Conservation (phyloP, 2,797 vertebrate species). For the Acomys russatus region DNA sequence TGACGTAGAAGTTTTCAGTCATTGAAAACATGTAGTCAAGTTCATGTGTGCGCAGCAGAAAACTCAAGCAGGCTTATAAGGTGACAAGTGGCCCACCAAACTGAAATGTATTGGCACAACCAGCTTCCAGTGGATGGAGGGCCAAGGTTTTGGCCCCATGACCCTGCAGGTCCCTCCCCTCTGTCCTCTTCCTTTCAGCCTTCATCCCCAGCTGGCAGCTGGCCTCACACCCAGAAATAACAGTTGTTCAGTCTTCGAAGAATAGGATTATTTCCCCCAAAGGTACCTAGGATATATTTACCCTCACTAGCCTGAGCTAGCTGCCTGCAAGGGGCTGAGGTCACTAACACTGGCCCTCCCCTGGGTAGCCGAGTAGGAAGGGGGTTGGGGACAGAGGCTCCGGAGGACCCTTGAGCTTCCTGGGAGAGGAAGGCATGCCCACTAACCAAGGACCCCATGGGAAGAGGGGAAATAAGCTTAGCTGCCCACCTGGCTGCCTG, state of each 20-base stretch:
- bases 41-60: not conserved
- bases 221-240: not conserved
- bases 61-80: not conserved
- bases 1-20: not conserved
- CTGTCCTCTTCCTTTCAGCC: not conserved
- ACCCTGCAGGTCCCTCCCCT: not conserved
- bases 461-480: not conserved
- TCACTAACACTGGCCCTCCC: not conserved
- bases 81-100: not conserved
- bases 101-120: not conserved
- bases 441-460: too few relatives aligned
- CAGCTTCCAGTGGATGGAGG: not conserved
- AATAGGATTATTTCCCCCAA: not conserved
- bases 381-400: not conserved
- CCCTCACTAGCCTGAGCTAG: not conserved
- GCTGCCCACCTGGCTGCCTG: not conserved
- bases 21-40: not conserved
- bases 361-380: not conserved
- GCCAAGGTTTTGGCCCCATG: too few relatives aligned
- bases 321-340: not conserved
- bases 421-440: too few relatives aligned
- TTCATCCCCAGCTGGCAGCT: not conserved
- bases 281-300: not conserved
- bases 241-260: not conserved
- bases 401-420: not conserved